Base-by-base conservation (phyloP, 2,888 invertebrate genomes). In the Drosophila nr. perissopoda region DNA sequence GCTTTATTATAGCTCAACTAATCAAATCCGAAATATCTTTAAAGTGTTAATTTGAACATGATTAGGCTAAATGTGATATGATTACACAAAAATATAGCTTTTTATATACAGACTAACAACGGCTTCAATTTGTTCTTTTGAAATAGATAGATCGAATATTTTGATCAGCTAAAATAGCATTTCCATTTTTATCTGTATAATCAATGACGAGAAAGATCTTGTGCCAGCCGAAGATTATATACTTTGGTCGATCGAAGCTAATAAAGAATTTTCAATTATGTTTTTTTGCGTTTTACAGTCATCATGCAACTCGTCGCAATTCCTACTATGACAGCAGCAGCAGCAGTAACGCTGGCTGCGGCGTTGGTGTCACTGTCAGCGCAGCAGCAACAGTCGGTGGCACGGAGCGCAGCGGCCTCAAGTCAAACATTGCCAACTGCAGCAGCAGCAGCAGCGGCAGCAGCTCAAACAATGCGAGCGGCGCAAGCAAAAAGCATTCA, bases 301-400 rank as follows among this genome's bases (percentile, higher is more conserved):
- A 90, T 71, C 82, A 83, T 71, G 82, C 86, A 58, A 78, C 89
- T 5, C 90, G 92, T 61, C 91, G 92, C 76, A 91, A 85, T 80
- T 75, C 86, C 57, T 89, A 90, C 65, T 91, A 90, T 77, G 91
- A 91, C 59, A 78, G 88, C 70, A 77, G 83, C 57, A 73, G 78
- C 65, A 72, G 71, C 69, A 74, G 76, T 70, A 76, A 66, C 66
- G 48, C 70, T 63, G 78, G 74, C 61, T 53, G 64, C 36, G 65
- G 53, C 29, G 57, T 27, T n/a, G 63, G 16, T 21, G 8, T 40
- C 13, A 2, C 69, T 54, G 66, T 34, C 11, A 13, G n/a, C 56
- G 10, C 38, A 25, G 42, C 69, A 31, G 8, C 29, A 3, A 45
- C 48, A 21, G 66, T 66, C 13, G 61, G 57, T 49, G 80, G 66